Percentiles rank a stretch among this genome's conserved stretches.
Conservation (phyloP, 2,797 vertebrate genomes). For the Gallinago solitaria region DNA sequence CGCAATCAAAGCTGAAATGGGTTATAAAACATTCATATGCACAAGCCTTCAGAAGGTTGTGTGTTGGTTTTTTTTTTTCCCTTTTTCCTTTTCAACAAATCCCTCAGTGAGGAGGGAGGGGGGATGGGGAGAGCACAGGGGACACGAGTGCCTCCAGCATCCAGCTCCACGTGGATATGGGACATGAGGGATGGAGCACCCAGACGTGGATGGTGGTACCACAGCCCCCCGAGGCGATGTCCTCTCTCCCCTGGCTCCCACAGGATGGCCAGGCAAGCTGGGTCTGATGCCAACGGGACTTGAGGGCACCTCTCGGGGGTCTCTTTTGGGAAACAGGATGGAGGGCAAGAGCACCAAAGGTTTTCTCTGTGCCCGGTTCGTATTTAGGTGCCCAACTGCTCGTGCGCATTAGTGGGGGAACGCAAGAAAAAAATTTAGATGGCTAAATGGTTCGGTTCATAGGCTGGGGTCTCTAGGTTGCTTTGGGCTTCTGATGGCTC, state of each 20-base stretch:
- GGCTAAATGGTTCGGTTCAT: not conserved
- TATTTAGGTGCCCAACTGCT: not conserved
- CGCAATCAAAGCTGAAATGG: constrained; percentile 41
- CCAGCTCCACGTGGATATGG: fast-evolving
- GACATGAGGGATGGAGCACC: fast-evolving
- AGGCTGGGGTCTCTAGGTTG: not conserved
- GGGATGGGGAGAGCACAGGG: not conserved
- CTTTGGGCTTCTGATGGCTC: not conserved
- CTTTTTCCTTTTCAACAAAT: not conserved
- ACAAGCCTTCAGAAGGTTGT: constrained; percentile 16
- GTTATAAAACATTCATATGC: constrained; percentile 64
- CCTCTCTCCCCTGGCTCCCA: not conserved
- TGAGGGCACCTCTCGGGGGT: not conserved
- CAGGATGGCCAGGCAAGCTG: fast-evolving
- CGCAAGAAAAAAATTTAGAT: too few relatives aligned
- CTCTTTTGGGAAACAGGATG: not conserved
- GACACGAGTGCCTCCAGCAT: not conserved
- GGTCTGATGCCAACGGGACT: not conserved
- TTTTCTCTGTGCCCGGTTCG: fast-evolving
- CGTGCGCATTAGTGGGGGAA: fast-evolving
- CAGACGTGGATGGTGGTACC: fast-evolving
- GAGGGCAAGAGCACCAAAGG: not conserved
- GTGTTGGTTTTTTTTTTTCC: not conserved
- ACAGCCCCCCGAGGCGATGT: not conserved
- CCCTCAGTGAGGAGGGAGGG: not conserved